phyloP scores from a whole-genome alignment of 1,140 invertebrate genomes.

The Drosophila lowei region DNA sequence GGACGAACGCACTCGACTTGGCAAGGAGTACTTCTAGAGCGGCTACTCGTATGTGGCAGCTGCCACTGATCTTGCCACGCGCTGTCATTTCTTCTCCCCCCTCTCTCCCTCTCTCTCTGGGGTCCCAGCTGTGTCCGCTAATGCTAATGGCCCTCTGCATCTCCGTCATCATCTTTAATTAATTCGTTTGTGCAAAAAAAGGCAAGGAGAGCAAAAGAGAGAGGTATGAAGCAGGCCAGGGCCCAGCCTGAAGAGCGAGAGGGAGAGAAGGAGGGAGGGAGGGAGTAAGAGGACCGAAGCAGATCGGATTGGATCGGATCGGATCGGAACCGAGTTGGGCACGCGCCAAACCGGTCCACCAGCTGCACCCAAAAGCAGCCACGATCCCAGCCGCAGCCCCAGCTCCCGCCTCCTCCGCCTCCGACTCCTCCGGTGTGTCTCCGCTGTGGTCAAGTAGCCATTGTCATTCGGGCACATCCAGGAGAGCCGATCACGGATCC shows the following conservation, averaged over 20 bases:
- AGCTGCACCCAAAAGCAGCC: slow-evolving; percentile 73
- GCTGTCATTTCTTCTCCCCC: background rate
- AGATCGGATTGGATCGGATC: too few relatives aligned
- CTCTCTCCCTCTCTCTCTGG: background rate
- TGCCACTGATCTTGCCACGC: background rate
- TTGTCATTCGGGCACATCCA: slow-evolving; percentile 33
- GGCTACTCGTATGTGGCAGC: slow-evolving; percentile 9
- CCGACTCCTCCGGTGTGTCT: background rate
- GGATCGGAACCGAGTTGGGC: slow-evolving; percentile 5
- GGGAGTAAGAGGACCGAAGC: slow-evolving; percentile 1
- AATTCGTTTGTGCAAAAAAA: slow-evolving; percentile 70
- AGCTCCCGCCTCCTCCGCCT: background rate
- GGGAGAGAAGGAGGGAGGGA: slow-evolving; percentile 2
- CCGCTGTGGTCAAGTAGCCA: slow-evolving; percentile 2
- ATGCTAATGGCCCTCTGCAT: slow-evolving; percentile 37
- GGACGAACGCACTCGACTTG: slow-evolving; percentile 40
- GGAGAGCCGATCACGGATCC: slow-evolving; percentile 33
- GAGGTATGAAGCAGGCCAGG: background rate
- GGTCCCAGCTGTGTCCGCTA: slow-evolving; percentile 25
- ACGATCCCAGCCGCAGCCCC: slow-evolving; percentile 1
- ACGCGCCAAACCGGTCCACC: slow-evolving; percentile 76
- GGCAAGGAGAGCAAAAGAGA: slow-evolving; percentile 16
- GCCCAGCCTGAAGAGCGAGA: slow-evolving; percentile 4
- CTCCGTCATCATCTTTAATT: slow-evolving; percentile 61
- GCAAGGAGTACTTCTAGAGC: slow-evolving; percentile 65